A percentile compares a stretch with the other conserved stretches of the same genome.
These are phyloP conservation scores for Cyphomyrmex costatus DNA, from an alignment of 1,140 invertebrate species.

Conservation along the genomic window DNA sequence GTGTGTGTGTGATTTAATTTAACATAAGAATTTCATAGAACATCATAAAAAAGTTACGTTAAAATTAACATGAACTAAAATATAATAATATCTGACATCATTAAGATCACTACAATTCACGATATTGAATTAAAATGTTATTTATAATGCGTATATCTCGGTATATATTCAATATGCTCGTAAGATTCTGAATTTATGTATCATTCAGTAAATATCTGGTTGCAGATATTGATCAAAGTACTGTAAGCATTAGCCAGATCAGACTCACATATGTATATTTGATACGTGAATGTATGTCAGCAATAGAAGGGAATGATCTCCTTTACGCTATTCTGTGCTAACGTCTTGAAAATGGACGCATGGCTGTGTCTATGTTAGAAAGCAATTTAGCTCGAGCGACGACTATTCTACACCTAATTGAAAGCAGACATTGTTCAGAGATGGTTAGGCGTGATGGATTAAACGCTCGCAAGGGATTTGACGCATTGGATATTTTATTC, in stretches of 20 bases:
- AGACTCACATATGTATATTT: conserved; percentile 66
- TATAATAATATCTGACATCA: too few relatives aligned
- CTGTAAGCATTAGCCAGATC: conserved; percentile 70
- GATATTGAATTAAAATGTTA: not conserved
- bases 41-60: not conserved
- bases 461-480: conserved; percentile 13
- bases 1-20: not conserved
- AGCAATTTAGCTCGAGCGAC: conserved; percentile 79
- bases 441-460: conserved; percentile 8
- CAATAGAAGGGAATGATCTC: conserved; percentile 56
- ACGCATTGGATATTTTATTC: conserved; percentile 7
- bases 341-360: conserved; percentile 64
- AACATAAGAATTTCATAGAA: not conserved
- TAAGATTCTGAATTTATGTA: not conserved
- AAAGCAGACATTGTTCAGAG: conserved; percentile 34
- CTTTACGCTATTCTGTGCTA: conserved; percentile 43
- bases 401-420: conserved; percentile 64
- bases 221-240: conserved; percentile 64
- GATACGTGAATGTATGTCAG: conserved; percentile 54
- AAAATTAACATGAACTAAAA: not conserved
- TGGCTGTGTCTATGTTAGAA: conserved; percentile 80
- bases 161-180: not conserved
- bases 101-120: not conserved
- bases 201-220: not conserved
- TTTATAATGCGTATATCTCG: not conserved